A percentile compares a stretch with the other conserved stretches of the same genome.
phyloP scores from a whole-genome alignment of 2,888 invertebrate species.

The Ophion costatus region DNA sequence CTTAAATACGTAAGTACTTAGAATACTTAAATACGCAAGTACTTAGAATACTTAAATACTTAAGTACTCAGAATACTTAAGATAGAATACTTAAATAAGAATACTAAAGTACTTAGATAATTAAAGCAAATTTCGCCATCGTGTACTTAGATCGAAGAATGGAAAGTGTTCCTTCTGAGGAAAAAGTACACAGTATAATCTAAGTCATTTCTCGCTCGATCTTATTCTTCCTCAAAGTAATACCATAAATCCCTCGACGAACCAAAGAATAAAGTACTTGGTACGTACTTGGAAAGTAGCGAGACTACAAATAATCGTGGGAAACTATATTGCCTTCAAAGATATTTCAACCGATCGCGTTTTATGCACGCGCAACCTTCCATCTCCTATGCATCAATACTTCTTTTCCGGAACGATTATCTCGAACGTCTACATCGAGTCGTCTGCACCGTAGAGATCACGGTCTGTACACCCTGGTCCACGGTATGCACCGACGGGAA shows the following conservation, averaged over 20 bases:
- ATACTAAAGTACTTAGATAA: too few species aligned
- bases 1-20: too few species aligned
- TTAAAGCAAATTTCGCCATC: too few species aligned
- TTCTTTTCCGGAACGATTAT: constrained; percentile 28
- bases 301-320: constrained; percentile 1
- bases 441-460: constrained; percentile 23
- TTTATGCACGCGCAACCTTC: constrained; percentile 2
- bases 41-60: too few species aligned
- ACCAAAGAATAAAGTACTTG: not conserved
- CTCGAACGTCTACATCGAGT: constrained; percentile 35
- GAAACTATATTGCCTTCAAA: constrained; percentile 1
- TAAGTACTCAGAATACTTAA: too few species aligned
- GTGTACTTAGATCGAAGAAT: too few species aligned
- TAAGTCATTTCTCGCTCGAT: not conserved
- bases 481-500: not conserved
- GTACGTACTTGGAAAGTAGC: not conserved
- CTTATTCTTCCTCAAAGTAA: not conserved
- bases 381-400: not conserved
- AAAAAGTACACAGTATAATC: too few species aligned
- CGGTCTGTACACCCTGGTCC: not conserved
- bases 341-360: constrained; percentile 15
- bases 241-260: not conserved
- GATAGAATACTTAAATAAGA: too few species aligned
- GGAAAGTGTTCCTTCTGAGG: too few species aligned
- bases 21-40: too few species aligned